Percentiles rank a stretch among this genome's conserved stretches.
Conservation (phyloP, 2,888 invertebrate species). For the Linyphia triangularis region DNA sequence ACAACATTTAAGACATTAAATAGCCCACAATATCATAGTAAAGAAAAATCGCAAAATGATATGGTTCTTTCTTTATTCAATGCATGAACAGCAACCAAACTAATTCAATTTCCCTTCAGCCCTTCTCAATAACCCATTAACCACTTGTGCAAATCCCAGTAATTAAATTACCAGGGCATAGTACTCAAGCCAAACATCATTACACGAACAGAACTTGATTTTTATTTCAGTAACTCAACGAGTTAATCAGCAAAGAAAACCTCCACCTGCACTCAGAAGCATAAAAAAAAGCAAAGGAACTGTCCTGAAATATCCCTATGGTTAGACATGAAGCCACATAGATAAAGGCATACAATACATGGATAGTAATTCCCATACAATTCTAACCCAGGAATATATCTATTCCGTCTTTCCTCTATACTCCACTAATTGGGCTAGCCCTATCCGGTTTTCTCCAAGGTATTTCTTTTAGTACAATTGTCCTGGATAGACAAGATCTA, state of each 20-base stretch:
- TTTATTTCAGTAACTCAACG: slow-evolving; percentile 49
- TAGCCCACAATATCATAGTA: no score
- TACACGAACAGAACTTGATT: slow-evolving; percentile 46
- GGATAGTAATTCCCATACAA: neutral
- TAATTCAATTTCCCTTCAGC: neutral
- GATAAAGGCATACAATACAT: slow-evolving; percentile 1
- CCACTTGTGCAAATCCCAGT: neutral
- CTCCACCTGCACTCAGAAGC: slow-evolving; percentile 18
- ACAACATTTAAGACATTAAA: no score
- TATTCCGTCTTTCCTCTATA: slow-evolving; percentile 17
- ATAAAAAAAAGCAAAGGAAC: neutral
- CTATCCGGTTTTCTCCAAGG: slow-evolving; percentile 52
- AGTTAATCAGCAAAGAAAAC: slow-evolving; percentile 46
- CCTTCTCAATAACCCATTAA: slow-evolving; percentile 11
- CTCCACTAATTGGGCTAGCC: slow-evolving; percentile 56
- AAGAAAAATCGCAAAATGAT: no score
- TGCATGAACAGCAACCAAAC: no score
- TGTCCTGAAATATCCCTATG: slow-evolving; percentile 15
- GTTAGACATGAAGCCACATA: slow-evolving; percentile 3
- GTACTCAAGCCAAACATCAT: slow-evolving; percentile 53
- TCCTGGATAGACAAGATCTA: slow-evolving; percentile 50
- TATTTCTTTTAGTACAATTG: slow-evolving; percentile 54
- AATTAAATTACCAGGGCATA: slow-evolving; percentile 35
- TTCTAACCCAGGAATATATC: slow-evolving; percentile 29
- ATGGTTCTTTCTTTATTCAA: no score